Conservation (phyloP, 2,888 invertebrate genomes). For the Salticus scenicus region DNA sequence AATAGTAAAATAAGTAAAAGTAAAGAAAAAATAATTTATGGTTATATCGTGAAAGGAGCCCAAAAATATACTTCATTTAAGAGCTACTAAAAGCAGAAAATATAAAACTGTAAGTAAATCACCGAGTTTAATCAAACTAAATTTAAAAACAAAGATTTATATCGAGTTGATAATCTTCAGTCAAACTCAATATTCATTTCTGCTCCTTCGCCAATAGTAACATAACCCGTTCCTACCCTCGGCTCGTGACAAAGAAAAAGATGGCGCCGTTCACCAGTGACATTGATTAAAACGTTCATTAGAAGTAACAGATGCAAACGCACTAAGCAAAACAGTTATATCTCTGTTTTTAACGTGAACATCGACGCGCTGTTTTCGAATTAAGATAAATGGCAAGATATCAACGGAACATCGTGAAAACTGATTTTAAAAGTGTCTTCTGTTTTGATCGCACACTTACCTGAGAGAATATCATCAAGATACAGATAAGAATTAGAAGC, state of each 20-base stretch:
- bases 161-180: background rate
- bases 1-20: too few species aligned
- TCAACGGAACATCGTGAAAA: background rate
- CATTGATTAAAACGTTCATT: constrained; percentile 6
- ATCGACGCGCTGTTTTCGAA: background rate
- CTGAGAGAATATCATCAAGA: too few species aligned
- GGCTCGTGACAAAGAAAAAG: background rate
- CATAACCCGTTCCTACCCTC: background rate
- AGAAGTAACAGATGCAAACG: constrained; percentile 3
- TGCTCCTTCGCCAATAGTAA: background rate
- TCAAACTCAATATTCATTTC: background rate
- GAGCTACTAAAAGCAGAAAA: too few species aligned
- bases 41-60: too few species aligned
- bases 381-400: background rate
- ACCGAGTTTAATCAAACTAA: too few species aligned
- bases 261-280: background rate
- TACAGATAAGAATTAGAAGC: too few species aligned
- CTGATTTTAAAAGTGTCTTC: background rate
- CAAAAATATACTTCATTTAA: too few species aligned
- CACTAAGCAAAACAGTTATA: background rate
- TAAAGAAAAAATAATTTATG: too few species aligned
- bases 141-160: background rate
- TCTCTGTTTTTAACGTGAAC: background rate
- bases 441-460: background rate
- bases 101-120: too few species aligned